Evolutionary conservation across 2,797 vertebrate genomes (phyloP).

Genomic region (Mus caroli): DNA sequence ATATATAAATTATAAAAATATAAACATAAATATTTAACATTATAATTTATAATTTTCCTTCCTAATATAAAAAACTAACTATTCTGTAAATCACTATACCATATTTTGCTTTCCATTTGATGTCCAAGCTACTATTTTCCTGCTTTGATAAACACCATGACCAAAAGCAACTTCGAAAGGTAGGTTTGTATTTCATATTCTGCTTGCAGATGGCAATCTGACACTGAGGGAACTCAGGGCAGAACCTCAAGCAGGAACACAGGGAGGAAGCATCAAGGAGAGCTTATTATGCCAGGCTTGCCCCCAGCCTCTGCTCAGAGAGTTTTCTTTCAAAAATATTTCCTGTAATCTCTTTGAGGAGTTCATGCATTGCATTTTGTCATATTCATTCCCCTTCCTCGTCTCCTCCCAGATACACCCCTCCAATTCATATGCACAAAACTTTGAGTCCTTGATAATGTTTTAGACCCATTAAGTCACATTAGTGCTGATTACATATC

Average conservation of each 20-base stretch:
- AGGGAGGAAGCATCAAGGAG: not conserved
- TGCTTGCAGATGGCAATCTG: not conserved
- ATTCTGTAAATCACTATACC: not conserved
- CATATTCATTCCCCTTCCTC: not conserved
- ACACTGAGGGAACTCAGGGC: not conserved
- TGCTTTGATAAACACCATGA: not conserved
- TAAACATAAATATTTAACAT: not conserved
- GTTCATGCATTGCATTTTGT: not conserved
- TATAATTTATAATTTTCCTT: conserved; percentile 36
- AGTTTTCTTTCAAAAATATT: not conserved
- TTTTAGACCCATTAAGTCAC: not conserved
- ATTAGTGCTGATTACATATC: not conserved
- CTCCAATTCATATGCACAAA: not conserved
- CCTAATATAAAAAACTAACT: not conserved
- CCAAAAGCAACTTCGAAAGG: not conserved
- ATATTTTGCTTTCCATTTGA: not conserved
- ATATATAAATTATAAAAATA: not conserved
- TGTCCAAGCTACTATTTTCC: not conserved
- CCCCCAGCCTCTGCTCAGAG: not conserved
- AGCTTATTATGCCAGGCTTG: not conserved
- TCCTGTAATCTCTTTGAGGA: not conserved
- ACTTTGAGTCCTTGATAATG: not conserved
- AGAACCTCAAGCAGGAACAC: not conserved
- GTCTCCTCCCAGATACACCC: not conserved
- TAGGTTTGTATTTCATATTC: not conserved